These are phyloP conservation scores for Halictus ligatus DNA, from an alignment of 2,888 invertebrate species.

Conservation along the genomic window DNA sequence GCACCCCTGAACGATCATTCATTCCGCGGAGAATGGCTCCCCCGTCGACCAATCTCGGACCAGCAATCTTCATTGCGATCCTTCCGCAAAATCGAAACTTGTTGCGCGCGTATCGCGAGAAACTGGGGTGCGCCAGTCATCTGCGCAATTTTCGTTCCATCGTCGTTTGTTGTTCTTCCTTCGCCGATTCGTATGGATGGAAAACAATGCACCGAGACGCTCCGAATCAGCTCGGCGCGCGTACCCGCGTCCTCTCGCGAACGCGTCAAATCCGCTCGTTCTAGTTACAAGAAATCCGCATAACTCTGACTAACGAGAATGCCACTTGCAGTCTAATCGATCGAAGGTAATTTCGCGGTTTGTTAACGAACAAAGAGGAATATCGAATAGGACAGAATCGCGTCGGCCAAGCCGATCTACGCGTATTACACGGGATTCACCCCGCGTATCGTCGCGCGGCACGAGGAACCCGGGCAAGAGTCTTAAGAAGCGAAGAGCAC, in stretches of 20 bases:
- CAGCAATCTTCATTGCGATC: neutral
- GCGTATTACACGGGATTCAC: too few species aligned
- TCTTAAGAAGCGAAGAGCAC: neutral
- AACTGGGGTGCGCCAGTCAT: neutral
- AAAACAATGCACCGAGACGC: neutral
- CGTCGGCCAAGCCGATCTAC: neutral
- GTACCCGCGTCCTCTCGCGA: neutral
- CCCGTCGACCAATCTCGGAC: neutral
- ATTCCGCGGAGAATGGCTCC: neutral
- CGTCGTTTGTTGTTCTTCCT: neutral
- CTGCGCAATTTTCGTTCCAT: neutral
- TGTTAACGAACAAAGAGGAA: neutral
- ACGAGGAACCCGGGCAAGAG: neutral
- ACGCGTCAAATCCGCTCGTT: neutral
- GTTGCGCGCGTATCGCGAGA: neutral
- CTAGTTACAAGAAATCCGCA: neutral
- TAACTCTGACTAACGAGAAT: neutral
- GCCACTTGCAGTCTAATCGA: neutral
- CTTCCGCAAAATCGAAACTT: constrained; percentile 1
- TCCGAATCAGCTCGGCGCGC: too few species aligned
- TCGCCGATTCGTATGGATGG: neutral
- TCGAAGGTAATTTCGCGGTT: neutral
- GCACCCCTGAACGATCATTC: neutral
- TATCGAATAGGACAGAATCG: neutral
- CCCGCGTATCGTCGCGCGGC: too few species aligned